phyloP scores from a whole-genome alignment of 2,888 invertebrate genomes.

The Pediacus dermestoides region DNA sequence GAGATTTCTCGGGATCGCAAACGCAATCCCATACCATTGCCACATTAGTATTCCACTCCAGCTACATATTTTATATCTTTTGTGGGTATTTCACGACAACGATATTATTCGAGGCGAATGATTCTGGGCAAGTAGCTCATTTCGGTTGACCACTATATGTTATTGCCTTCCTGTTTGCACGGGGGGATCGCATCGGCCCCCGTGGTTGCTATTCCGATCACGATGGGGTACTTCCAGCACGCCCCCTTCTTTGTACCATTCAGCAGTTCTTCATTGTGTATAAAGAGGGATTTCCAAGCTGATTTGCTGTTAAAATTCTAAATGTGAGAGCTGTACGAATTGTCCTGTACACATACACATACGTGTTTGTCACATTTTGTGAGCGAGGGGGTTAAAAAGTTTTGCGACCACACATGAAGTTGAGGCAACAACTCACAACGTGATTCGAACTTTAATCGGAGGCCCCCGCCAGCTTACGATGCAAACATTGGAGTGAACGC shows the following conservation, averaged over 20 bases:
- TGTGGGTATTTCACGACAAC: constrained; percentile 44
- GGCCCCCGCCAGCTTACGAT: too few species aligned
- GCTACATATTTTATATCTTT: constrained; percentile 49
- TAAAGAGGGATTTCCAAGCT: constrained; percentile 33
- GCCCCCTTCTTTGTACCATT: constrained; percentile 31
- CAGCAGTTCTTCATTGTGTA: constrained; percentile 38
- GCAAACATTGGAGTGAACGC: too few species aligned
- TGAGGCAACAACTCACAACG: constrained; percentile 11
- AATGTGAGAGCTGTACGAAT: constrained; percentile 25
- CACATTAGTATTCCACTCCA: constrained; percentile 43
- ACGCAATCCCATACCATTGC: constrained; percentile 17
- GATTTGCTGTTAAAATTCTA: constrained; percentile 37
- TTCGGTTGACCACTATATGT: constrained; percentile 47
- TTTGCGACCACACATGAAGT: constrained; percentile 11
- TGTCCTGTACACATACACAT: constrained; percentile 31
- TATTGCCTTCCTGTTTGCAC: constrained; percentile 43
- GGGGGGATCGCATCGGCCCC: constrained; percentile 18
- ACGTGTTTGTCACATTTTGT: constrained; percentile 36
- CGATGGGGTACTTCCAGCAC: constrained; percentile 36
- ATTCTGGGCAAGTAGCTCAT: constrained; percentile 44
- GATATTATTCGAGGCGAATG: constrained; percentile 45
- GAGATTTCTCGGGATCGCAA: constrained; percentile 14
- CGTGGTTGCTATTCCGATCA: constrained; percentile 37
- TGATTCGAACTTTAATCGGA: constrained; percentile 11
- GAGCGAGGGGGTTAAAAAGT: constrained; percentile 12